Percentiles rank a stretch among this genome's conserved stretches.
Evolutionary conservation across 2,888 invertebrate species (phyloP).

Genomic region (Tetragonula carbonaria): DNA sequence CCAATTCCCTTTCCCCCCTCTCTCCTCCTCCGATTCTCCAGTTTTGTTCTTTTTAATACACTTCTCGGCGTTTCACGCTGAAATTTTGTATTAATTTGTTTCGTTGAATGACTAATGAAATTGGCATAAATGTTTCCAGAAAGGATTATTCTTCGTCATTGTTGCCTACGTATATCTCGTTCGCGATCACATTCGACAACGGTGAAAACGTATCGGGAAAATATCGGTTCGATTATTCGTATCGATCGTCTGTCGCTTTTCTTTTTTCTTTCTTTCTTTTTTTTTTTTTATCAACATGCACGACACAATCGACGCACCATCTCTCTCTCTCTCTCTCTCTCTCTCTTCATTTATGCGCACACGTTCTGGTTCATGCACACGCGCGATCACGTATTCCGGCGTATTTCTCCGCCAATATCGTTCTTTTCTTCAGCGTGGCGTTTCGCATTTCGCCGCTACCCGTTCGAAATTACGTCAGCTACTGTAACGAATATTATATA

Average conservation of each 20-base stretch:
- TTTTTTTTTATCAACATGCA: constrained; percentile 2
- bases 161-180: background rate
- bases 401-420: background rate
- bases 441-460: background rate
- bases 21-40: background rate
- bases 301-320: background rate
- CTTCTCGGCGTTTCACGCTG: constrained; percentile 11
- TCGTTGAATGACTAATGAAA: constrained; percentile 53
- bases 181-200: background rate
- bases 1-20: background rate
- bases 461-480: constrained; percentile 31
- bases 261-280: too few relatives aligned
- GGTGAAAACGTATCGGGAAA: constrained; percentile 9
- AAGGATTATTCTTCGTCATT: background rate
- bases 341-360: background rate
- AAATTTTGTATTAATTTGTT: constrained; percentile 42
- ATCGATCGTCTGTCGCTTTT: background rate
- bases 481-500: constrained; percentile 37
- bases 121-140: constrained; percentile 48
- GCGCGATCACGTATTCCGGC: background rate
- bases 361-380: background rate
- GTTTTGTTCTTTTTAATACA: constrained; percentile 21
- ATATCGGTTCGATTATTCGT: constrained; percentile 22
- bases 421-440: constrained; percentile 1
- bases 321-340: background rate